Percentiles rank a stretch among this genome's conserved stretches.
phyloP scores from a whole-genome alignment of 2,888 invertebrate species.

The Allophyes oxyacanthae region DNA sequence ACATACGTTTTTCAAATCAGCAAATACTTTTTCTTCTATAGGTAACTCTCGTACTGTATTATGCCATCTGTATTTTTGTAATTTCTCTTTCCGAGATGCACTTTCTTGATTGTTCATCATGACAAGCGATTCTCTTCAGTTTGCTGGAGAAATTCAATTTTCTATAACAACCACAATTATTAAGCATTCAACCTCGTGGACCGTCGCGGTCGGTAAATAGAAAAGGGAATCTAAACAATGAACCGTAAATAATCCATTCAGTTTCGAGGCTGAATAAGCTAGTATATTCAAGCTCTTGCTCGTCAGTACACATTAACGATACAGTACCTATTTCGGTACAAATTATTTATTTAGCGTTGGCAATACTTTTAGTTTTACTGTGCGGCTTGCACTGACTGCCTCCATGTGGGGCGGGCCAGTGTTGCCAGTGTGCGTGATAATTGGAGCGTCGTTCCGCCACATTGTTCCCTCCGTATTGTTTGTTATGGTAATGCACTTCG shows the following conservation, averaged over 20 bases:
- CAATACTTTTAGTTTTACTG: constrained; percentile 18
- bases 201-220: constrained; percentile 12
- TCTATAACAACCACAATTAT: constrained; percentile 33
- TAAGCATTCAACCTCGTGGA: constrained; percentile 12
- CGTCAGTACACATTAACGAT: not conserved
- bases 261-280: constrained; percentile 17
- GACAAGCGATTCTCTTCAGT: constrained; percentile 37
- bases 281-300: constrained; percentile 5
- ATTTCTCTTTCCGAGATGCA: constrained; percentile 12
- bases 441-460: constrained; percentile 74
- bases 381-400: constrained; percentile 28
- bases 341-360: constrained; percentile 38
- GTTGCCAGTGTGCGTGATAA: constrained; percentile 55
- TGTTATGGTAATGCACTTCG: constrained; percentile 64
- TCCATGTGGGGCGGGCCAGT: constrained; percentile 26
- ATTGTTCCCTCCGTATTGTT: constrained; percentile 63
- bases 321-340: constrained; percentile 31
- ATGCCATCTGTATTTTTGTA: not conserved
- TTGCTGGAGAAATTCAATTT: constrained; percentile 47
- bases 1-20: constrained; percentile 1
- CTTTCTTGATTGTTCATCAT: constrained; percentile 42
- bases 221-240: constrained; percentile 36
- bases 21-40: no score
- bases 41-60: not conserved
- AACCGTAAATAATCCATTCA: constrained; percentile 23